phyloP scores from a whole-genome alignment of 1,140 invertebrate species.

The Calephelis nemesis region DNA sequence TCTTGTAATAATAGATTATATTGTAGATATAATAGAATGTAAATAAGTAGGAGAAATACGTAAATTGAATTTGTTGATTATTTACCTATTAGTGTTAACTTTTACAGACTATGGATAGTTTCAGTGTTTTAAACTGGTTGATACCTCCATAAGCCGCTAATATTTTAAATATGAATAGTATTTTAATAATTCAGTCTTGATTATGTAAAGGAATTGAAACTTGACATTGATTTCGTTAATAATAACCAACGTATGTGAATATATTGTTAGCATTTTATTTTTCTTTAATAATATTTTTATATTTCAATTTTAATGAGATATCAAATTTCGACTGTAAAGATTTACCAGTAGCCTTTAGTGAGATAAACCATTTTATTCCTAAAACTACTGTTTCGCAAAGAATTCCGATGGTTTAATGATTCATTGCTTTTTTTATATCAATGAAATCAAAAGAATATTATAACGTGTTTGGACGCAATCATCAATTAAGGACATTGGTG shows the following conservation, averaged over 20 bases:
- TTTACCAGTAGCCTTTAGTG: too few species aligned
- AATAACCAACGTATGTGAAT: neutral
- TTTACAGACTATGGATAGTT: too few species aligned
- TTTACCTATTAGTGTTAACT: neutral
- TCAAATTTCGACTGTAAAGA: too few species aligned
- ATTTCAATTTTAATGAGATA: too few species aligned
- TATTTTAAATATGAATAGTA: constrained; percentile 14
- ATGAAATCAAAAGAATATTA: too few species aligned
- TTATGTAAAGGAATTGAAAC: constrained; percentile 39
- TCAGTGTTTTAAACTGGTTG: neutral
- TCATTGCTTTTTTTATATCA: too few species aligned
- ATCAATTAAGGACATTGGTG: too few species aligned
- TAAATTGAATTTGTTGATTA: constrained; percentile 11
- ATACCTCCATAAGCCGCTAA: constrained; percentile 6
- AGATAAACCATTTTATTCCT: too few species aligned
- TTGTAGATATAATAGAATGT: constrained; percentile 10
- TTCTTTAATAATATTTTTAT: too few species aligned
- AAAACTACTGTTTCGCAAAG: too few species aligned
- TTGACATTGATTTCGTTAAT: neutral
- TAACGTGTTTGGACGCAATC: too few species aligned
- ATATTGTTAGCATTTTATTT: neutral
- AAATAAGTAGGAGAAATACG: constrained; percentile 6
- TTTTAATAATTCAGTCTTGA: constrained; percentile 31
- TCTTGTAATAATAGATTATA: constrained; percentile 13
- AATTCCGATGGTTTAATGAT: too few species aligned